Base-by-base conservation (phyloP, 2,113 vertebrate genomes). In the Patagioenas fasciata region DNA sequence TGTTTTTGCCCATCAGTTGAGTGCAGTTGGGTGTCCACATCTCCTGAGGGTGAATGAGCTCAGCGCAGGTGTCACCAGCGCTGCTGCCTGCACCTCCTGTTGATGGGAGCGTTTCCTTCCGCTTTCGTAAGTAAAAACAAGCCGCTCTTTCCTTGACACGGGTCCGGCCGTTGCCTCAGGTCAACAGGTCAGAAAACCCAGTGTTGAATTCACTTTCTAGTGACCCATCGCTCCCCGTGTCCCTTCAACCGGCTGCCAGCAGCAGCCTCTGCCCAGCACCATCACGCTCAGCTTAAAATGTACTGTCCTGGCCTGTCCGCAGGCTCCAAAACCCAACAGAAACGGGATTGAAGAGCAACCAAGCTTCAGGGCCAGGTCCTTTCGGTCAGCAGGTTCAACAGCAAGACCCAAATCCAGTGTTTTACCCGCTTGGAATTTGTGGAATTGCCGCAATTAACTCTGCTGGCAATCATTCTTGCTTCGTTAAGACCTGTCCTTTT, bases 331-430 rank as follows among this genome's bases (percentile, higher is more conserved):
- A 8, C 8, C 42, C 32, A 21, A 26, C 34, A 47, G 67, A 7
- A 62, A 25, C 5, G 0, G 3, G 51, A 2, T 5, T 14, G 29
- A 13, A 32, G 50, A 57, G 61, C 36, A 15, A 1, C 1, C 5
- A 5, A 65, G 13, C 38, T 26, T 48, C 6, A 13, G 51, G 31
- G 26, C 38, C 38, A 53, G 6, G 18, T 36, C 62, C n/a, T 34
- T 61, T 17, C 3, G 25, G 15, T 21, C 18, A 9, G 32, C 9
- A 24, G 56, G n/a, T 79, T 91, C 28, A 88, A 5, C 3, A 7
- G 48, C 1, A 42, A 66, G 64, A 23, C 29, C 2, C 0, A 12
- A 61, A 19, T 31, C 65, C 17, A 4, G 42, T 15, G 15, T 26
- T 58, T 42, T 26, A 80, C 51, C 32, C 21, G 2, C 19, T 17